A percentile compares a stretch with the other conserved stretches of the same genome.
phyloP scores from a whole-genome alignment of 2,797 vertebrate genomes.

The Peromyscus melanophrys region DNA sequence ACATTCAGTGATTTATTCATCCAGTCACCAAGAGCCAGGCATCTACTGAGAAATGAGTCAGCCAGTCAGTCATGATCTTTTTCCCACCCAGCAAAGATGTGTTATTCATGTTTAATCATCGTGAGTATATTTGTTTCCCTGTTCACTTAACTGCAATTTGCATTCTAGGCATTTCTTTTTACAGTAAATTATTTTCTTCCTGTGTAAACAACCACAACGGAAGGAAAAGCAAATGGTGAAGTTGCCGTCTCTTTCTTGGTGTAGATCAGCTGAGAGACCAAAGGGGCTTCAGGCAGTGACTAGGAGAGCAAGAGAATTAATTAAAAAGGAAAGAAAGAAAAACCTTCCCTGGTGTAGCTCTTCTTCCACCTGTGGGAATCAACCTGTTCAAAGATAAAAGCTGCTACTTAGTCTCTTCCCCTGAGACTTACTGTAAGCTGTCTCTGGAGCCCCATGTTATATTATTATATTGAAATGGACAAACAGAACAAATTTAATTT shows the following conservation, averaged over 20 bases:
- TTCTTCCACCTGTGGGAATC: not conserved
- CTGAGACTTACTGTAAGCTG: not conserved
- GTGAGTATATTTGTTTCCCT: not conserved
- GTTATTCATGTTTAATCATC: not conserved
- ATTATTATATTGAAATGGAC: not conserved
- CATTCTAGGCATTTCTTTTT: not conserved
- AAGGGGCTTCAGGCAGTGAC: accelerated
- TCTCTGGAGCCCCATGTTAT: not conserved
- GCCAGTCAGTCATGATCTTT: not conserved
- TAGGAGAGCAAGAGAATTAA: not conserved
- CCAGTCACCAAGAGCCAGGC: not conserved
- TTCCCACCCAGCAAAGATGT: not conserved
- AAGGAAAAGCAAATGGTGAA: not conserved
- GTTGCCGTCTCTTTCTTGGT: not conserved
- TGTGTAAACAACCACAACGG: not conserved
- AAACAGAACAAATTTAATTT: not conserved
- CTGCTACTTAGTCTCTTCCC: not conserved
- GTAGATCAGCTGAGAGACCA: not conserved
- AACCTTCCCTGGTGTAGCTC: not conserved
- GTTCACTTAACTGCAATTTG: not conserved
- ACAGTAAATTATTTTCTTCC: not conserved
- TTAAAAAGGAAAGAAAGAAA: not conserved
- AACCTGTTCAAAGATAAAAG: not conserved
- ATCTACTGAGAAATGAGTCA: not conserved
- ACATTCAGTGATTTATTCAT: not conserved